phyloP scores from a whole-genome alignment of 2,797 vertebrate genomes.

The Acomys russatus region DNA sequence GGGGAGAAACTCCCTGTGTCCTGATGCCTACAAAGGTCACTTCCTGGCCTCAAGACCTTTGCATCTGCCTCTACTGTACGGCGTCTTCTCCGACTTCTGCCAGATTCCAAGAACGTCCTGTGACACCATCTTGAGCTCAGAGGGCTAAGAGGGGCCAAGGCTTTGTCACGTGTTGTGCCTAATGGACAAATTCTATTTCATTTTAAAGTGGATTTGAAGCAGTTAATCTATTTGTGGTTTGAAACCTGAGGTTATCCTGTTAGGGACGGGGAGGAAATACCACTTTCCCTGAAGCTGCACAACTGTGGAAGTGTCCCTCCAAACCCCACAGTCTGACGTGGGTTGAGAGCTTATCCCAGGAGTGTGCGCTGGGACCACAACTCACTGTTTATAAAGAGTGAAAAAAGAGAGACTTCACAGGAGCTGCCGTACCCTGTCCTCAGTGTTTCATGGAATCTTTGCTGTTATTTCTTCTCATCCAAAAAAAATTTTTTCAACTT shows the following conservation, averaged over 20 bases:
- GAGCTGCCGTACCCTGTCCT: background rate
- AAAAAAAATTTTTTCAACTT: background rate
- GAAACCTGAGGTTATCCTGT: background rate
- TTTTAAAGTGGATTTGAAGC: slow-evolving; percentile 38
- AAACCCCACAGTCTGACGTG: background rate
- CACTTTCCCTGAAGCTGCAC: background rate
- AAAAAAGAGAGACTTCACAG: background rate
- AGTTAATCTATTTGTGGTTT: background rate
- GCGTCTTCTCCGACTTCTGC: no score
- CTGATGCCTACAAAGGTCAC: no score
- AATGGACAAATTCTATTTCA: slow-evolving; percentile 25
- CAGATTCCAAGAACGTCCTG: background rate
- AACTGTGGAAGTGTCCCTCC: background rate
- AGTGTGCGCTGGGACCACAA: background rate
- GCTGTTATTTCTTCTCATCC: background rate
- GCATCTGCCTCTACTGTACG: background rate
- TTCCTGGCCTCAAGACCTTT: background rate
- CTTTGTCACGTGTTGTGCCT: background rate
- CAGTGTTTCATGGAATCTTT: background rate
- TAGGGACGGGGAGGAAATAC: background rate
- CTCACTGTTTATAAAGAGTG: background rate
- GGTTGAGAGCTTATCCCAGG: background rate
- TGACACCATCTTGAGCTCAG: no score
- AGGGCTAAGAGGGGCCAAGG: background rate
- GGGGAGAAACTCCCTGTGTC: no score